Evolutionary conservation across 1,140 invertebrate species (phyloP).

Genomic region (Apolygus lucorum): DNA sequence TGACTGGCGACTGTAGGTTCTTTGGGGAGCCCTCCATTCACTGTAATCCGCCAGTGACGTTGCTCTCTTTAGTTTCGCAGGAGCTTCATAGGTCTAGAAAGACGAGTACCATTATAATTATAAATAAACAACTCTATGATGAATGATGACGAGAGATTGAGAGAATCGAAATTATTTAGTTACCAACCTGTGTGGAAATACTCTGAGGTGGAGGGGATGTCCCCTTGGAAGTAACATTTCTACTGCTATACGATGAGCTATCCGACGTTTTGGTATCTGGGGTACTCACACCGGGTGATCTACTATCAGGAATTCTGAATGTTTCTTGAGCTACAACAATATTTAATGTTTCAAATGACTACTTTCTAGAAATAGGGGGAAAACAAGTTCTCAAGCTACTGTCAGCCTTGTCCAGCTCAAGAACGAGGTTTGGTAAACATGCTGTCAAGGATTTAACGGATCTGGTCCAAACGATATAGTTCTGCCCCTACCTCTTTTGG

Average conservation of each 20-base stretch:
- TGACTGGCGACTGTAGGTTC: conserved; percentile 54
- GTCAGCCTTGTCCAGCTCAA: too few relatives aligned
- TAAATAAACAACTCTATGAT: too few relatives aligned
- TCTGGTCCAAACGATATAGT: conserved; percentile 30
- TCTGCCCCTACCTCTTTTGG: conserved; percentile 34
- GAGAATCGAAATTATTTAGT: background rate
- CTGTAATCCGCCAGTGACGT: conserved; percentile 40
- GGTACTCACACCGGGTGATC: background rate
- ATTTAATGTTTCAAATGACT: too few relatives aligned
- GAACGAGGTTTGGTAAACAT: too few relatives aligned
- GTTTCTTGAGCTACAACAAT: conserved; percentile 5
- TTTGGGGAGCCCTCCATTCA: conserved; percentile 35
- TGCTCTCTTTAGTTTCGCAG: conserved; percentile 40
- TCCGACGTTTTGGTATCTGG: conserved; percentile 4
- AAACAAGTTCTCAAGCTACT: too few relatives aligned
- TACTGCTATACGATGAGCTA: conserved; percentile 24
- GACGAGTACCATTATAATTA: too few relatives aligned
- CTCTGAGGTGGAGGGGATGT: conserved; percentile 78
- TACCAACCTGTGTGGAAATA: conserved; percentile 71
- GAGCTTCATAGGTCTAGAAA: conserved; percentile 35
- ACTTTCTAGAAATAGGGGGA: too few relatives aligned
- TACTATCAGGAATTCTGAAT: background rate
- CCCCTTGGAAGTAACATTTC: conserved; percentile 50
- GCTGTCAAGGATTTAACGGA: conserved; percentile 30
- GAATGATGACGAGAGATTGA: too few relatives aligned